Evolutionary conservation across 2,797 vertebrate species (phyloP).

Genomic region (Tragopan temminckii): DNA sequence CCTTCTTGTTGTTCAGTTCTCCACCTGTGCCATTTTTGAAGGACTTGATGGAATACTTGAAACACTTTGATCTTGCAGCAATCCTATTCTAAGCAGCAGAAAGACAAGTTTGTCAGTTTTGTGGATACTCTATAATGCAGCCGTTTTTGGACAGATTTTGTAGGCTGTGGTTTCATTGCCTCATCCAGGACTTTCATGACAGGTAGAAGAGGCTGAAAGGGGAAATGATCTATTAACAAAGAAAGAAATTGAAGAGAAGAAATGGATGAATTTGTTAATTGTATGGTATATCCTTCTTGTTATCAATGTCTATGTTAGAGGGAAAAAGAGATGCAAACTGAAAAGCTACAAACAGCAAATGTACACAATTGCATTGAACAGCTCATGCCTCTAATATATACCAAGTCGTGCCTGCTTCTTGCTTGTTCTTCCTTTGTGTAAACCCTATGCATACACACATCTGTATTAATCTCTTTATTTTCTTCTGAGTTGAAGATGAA

Average conservation of each 20-base stretch:
- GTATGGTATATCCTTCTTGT: background rate
- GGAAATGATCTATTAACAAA: background rate
- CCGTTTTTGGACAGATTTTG: background rate
- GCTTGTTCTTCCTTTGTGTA: background rate
- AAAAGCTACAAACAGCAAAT: background rate
- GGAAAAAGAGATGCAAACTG: background rate
- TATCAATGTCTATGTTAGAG: background rate
- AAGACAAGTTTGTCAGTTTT: background rate
- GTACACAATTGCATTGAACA: background rate
- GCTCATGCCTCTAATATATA: background rate
- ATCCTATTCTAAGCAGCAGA: background rate
- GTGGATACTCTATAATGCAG: background rate
- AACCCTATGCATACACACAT: background rate
- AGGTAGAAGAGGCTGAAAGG: background rate
- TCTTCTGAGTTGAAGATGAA: background rate
- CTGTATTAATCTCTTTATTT: background rate
- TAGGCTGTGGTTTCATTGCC: background rate
- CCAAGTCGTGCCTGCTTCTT: background rate
- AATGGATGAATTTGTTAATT: background rate
- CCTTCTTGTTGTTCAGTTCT: too few species aligned
- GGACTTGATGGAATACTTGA: background rate
- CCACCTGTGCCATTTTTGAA: background rate
- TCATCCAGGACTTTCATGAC: fast-evolving
- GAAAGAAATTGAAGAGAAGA: background rate
- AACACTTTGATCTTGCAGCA: background rate